phyloP scores from a whole-genome alignment of 2,797 vertebrate species.

The Gambusia yucatana region DNA sequence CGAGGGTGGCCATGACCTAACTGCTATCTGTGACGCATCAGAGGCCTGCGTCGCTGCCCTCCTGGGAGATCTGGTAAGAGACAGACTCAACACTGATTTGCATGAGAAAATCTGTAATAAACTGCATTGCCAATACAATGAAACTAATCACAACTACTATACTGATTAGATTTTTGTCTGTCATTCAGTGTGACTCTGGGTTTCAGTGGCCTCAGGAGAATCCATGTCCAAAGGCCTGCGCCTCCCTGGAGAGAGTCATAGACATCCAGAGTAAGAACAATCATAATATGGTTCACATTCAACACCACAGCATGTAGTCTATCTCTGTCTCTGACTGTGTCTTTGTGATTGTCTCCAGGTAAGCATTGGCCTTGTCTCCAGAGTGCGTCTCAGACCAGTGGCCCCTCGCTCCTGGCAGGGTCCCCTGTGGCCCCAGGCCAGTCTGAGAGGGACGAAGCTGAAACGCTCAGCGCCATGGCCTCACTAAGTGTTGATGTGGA shows the following conservation, averaged over 20 bases:
- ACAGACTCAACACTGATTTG: not conserved
- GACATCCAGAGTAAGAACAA: constrained; percentile 91
- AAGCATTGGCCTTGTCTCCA: constrained; percentile 92
- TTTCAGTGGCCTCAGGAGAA: constrained; percentile 86
- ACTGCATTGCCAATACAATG: not conserved
- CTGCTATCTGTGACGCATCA: constrained; percentile 92
- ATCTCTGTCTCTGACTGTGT: not conserved
- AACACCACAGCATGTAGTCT: not conserved
- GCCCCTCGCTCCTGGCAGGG: constrained; percentile 84
- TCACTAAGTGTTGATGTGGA: constrained; percentile 90
- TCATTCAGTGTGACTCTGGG: constrained; percentile 85
- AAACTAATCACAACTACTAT: not conserved
- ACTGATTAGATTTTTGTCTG: constrained; percentile 7
- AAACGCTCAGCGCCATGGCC: constrained; percentile 94
- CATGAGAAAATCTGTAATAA: not conserved
- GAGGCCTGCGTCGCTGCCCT: constrained; percentile 92
- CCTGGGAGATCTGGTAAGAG: constrained; percentile 89
- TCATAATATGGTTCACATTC: not conserved
- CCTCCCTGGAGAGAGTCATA: constrained; percentile 92
- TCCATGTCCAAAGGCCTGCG: constrained; percentile 89
- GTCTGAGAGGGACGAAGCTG: constrained; percentile 89
- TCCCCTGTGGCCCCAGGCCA: constrained; percentile 68
- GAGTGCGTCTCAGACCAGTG: constrained; percentile 79
- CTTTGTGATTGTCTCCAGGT: constrained; percentile 70
- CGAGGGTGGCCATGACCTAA: constrained; percentile 91